These are phyloP conservation scores for Psophia crepitans DNA, from an alignment of 2,113 vertebrate species.

Conservation along the genomic window DNA sequence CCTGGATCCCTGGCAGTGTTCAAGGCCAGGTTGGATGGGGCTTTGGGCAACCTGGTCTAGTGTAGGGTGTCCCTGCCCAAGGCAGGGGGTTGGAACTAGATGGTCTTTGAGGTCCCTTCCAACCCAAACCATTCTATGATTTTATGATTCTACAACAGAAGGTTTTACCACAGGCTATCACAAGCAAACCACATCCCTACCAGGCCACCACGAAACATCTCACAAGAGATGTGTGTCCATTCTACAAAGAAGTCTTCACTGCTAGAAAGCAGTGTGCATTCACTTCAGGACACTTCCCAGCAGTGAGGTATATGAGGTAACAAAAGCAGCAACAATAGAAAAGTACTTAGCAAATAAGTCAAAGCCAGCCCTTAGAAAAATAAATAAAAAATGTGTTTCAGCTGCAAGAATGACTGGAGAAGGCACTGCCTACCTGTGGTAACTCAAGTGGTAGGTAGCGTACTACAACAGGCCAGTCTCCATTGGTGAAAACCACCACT, in stretches of 20 bases:
- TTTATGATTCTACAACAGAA: too few relatives aligned
- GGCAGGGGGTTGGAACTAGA: too few relatives aligned
- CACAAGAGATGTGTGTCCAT: background rate
- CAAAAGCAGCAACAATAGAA: background rate
- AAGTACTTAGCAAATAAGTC: background rate
- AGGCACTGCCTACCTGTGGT: background rate
- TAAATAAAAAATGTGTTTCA: background rate
- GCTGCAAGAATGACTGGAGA: background rate
- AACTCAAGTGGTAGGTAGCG: background rate
- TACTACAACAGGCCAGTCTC: background rate
- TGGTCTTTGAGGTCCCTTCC: too few relatives aligned
- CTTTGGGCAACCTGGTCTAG: too few relatives aligned
- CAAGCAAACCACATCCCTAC: background rate
- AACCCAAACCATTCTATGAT: too few relatives aligned
- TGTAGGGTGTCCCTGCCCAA: too few relatives aligned
- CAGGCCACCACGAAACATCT: background rate
- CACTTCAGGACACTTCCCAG: background rate
- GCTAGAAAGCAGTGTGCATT: background rate
- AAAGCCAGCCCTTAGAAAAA: background rate
- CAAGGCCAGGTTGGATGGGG: too few relatives aligned
- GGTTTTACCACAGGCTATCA: background rate
- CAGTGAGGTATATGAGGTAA: background rate
- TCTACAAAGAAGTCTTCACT: background rate
- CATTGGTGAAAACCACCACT: background rate
- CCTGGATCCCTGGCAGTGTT: too few relatives aligned